Evolutionary conservation across 2,888 invertebrate genomes (phyloP).

Genomic region (Meganola albula): DNA sequence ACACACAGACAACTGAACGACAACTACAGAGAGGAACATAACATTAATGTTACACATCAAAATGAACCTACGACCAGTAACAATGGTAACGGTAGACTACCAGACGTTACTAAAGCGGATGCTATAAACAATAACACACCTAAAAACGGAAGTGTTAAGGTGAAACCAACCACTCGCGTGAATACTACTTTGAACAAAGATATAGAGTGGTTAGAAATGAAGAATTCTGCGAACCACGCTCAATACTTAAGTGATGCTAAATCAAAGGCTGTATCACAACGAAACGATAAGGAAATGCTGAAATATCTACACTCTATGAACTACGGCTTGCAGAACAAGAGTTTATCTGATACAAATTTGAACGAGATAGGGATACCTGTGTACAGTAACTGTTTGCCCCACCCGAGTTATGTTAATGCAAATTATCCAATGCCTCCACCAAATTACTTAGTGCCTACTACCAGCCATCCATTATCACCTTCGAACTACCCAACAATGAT

Average conservation of each 20-base stretch:
- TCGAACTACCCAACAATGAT: constrained; percentile 23
- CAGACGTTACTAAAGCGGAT: not conserved
- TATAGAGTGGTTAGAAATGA: not conserved
- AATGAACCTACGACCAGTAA: not conserved
- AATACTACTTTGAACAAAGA: not conserved
- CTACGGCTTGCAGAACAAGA: constrained; percentile 4
- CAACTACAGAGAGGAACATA: no score
- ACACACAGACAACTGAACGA: no score
- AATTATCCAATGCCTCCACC: constrained; percentile 5
- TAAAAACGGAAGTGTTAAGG: no score
- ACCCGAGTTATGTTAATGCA: constrained; percentile 8
- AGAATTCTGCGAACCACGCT: not conserved
- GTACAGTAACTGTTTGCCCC: constrained; percentile 12
- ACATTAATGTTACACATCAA: not conserved
- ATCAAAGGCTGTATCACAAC: not conserved
- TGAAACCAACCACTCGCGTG: no score
- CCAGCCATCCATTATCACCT: constrained; percentile 15
- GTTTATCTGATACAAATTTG: constrained; percentile 12
- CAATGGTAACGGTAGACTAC: no score
- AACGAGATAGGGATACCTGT: constrained; percentile 27
- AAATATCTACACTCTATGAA: constrained; percentile 4
- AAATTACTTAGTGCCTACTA: constrained; percentile 12
- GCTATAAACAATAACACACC: not conserved
- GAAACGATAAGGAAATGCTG: constrained; percentile 1
- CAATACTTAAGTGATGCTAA: not conserved